Base-by-base conservation (phyloP, 2,113 vertebrate species). In the Brachyhypopomus occidentalis region DNA sequence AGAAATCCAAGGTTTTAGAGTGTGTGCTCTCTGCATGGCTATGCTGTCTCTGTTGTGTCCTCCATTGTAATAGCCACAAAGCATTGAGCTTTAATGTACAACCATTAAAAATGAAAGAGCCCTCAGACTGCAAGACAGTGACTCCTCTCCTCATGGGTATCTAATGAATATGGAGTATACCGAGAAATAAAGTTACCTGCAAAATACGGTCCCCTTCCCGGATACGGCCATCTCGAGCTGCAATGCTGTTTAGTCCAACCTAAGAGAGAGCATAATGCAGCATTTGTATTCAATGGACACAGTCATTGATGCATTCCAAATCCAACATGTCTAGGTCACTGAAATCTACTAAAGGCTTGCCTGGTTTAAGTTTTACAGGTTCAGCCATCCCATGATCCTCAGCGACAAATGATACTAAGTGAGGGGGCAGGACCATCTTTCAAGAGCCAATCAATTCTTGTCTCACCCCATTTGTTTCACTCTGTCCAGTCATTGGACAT, bases 191-290 rank as follows among this genome's bases (percentile, higher is more conserved):
- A 27, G 60, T 64, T 93, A 98, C 97, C 92, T 98, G 97, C 85
- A 99, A 91, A 89, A 99, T 99, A 36, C 96, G 95, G 82, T 99
- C 97, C 41, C 97, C 97, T 90, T 99, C 96, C 72, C 94, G 92
- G 87, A 99, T 99, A 36, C 96, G 95, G 25, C 97, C 97, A 1
- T 99, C 97, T 92, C 91, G 94, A 84, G 96, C 97, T 56, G 97
- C 97, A 9, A 98, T 96, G 90, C 97, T 98, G 83, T 98, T 96
- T 45, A 96, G 97, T 88, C 96, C 95, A 87, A 99, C 93, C 97
- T 99, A 91, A 74, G 17, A 48, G 59, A 22, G 48, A 27, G 48
- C n/a, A 25, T 60, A 22, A 75, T 11, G n/a, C 5, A 2, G 36
- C 17, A 19, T 41, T n/a, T 52, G 45, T 52, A 52, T 52, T 12